Conservation (phyloP, 2,888 invertebrate genomes). For the Drosophila macrospina region DNA sequence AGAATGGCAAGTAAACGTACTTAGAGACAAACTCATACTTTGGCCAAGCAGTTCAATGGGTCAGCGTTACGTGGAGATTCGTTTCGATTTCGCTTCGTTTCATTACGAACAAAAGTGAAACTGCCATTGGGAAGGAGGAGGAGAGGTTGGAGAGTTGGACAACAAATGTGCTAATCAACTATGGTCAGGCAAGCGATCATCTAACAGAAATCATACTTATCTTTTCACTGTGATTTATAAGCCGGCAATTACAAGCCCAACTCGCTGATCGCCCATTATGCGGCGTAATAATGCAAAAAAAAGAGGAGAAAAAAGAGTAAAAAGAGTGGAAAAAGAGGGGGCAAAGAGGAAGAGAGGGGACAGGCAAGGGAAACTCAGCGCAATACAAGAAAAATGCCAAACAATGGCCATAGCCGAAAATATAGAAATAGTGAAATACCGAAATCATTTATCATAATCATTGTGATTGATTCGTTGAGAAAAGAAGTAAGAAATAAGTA, state of each 20-base stretch:
- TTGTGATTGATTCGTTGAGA: constrained; percentile 83
- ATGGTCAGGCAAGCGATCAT: constrained; percentile 56
- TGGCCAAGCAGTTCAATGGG: constrained; percentile 67
- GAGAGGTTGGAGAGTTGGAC: not conserved
- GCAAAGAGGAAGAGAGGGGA: no score
- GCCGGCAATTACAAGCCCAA: constrained; percentile 71
- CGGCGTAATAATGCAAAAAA: constrained; percentile 74
- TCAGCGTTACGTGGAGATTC: constrained; percentile 54
- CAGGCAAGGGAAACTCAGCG: no score
- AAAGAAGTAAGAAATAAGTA: constrained; percentile 37
- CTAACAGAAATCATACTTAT: constrained; percentile 68
- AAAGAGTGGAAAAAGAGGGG: constrained; percentile 8
- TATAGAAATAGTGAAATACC: constrained; percentile 69
- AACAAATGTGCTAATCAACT: constrained; percentile 78
- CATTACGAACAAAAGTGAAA: constrained; percentile 66
- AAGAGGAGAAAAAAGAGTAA: constrained; percentile 16
- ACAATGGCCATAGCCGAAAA: constrained; percentile 54
- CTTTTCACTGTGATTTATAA: constrained; percentile 77
- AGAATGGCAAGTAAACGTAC: constrained; percentile 28
- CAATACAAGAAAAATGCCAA: constrained; percentile 32
- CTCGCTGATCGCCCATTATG: constrained; percentile 74
- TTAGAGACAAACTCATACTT: constrained; percentile 7
- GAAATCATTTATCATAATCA: constrained; percentile 84
- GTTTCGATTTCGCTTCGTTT: constrained; percentile 31
- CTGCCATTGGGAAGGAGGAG: constrained; percentile 33